Evolutionary conservation across 2,888 invertebrate genomes (phyloP).

Genomic region (Diarsia mendica): DNA sequence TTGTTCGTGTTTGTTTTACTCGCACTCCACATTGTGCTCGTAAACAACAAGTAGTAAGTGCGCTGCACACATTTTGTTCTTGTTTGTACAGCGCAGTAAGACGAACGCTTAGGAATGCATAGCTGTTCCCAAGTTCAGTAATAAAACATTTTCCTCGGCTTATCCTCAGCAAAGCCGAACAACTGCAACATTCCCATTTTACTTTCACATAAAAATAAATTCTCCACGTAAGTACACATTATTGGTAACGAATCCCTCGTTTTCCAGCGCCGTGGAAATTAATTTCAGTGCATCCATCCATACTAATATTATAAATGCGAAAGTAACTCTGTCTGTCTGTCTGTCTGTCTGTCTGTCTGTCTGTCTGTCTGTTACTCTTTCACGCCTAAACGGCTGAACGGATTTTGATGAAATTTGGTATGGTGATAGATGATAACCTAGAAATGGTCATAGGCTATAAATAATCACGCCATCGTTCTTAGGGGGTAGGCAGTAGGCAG

Average conservation of each 20-base stretch:
- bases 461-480: no score
- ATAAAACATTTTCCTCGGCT: conserved; percentile 45
- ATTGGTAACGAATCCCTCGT: conserved; percentile 40
- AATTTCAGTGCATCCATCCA: conserved; percentile 56
- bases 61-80: background rate
- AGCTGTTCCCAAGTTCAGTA: conserved; percentile 37
- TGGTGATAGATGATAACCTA: no score
- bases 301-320: no score
- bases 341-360: no score
- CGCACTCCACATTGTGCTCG: background rate
- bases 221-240: conserved; percentile 35
- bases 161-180: background rate
- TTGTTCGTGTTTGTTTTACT: conserved; percentile 3
- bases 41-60: background rate
- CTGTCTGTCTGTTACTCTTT: no score
- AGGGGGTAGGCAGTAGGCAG: no score
- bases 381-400: no score
- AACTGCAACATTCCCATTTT: conserved; percentile 15
- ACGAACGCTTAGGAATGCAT: conserved; percentile 36
- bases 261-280: conserved; percentile 48
- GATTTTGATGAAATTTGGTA: no score
- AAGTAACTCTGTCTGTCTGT: no score
- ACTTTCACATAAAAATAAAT: conserved; percentile 32
- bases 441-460: no score
- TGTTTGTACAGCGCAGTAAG: conserved; percentile 16